Base-by-base conservation (phyloP, 23 tunicate species). In the Ascidia mentula region DNA sequence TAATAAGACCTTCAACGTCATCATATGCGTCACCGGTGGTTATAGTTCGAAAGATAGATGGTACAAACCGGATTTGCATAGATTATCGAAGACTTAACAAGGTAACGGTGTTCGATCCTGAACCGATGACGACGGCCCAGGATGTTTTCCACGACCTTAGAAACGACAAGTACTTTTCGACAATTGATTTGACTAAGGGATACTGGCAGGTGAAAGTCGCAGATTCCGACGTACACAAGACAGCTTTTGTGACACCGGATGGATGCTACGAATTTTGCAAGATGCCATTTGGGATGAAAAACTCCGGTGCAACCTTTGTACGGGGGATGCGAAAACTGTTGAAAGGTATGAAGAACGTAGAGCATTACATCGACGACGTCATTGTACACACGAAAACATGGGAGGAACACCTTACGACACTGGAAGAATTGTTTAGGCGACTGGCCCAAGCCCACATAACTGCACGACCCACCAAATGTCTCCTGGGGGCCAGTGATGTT, bases 11-110 rank as follows among this genome's bases (percentile, higher is more conserved):
- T 13, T 76, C 77, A 15, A 36, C 18, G 31, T 76, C 74, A 76
- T 12, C 80, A 24, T 40, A 24, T 40, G 80, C 80, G 24, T 76
- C 80, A 40, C 80, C 80, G 7, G 69, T 76, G 80, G 70, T 76
- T 30, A 39, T 76, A 9, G 74, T 76, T 12, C 17, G 18, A 31
- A 76, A 76, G 80, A 76, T 40, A 40, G 69, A 76, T 42, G 80
- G 80, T 7, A 7, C 65, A 28, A 40, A 42, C 70, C 80, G 80
- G 7, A 31, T 76, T 7, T 76, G 80, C 32, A 26, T 40, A 13
- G 80, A 76, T 26, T 76, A 76, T 12, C 12, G 80, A 32, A 42
- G 40, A 42, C 40, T 76, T 13, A 76, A 76, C 26, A 76, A 76
- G 69, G 26, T 76, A 28, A 40, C 74, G 17, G 31, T 40, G 69